Evolutionary conservation across 2,888 invertebrate genomes (phyloP).

Genomic region (Hydraecia micacea): DNA sequence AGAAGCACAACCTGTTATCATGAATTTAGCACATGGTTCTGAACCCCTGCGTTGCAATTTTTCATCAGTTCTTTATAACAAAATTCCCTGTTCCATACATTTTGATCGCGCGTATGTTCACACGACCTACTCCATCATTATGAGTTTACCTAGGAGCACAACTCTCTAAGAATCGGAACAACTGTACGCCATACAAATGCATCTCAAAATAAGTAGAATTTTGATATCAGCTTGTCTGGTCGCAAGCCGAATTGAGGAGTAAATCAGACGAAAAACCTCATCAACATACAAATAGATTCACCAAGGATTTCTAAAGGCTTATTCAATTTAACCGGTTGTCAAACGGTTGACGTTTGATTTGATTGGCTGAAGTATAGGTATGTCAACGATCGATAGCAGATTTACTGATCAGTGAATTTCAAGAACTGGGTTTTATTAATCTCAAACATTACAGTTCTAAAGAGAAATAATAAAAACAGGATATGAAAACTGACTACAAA

Average conservation of each 20-base stretch:
- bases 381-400: background rate
- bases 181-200: background rate
- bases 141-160: background rate
- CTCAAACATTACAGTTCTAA: background rate
- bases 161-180: background rate
- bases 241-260: background rate
- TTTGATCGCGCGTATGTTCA: background rate
- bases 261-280: slow-evolving; percentile 19
- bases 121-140: background rate
- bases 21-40: too few species aligned
- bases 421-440: background rate
- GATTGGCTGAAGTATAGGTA: slow-evolving; percentile 5
- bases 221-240: background rate
- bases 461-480: slow-evolving; percentile 8
- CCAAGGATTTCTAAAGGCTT: slow-evolving; percentile 4
- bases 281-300: slow-evolving; percentile 20
- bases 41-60: too few species aligned
- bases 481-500: slow-evolving; percentile 5
- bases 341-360: slow-evolving; percentile 18
- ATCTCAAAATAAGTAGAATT: background rate
- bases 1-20: too few species aligned
- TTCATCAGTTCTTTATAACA: too few species aligned
- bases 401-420: background rate
- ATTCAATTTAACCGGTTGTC: slow-evolving; percentile 39
- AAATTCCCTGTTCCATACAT: too few species aligned